Evolutionary conservation across 2,797 vertebrate species (phyloP).

Genomic region (Pagetopsis macropterus): DNA sequence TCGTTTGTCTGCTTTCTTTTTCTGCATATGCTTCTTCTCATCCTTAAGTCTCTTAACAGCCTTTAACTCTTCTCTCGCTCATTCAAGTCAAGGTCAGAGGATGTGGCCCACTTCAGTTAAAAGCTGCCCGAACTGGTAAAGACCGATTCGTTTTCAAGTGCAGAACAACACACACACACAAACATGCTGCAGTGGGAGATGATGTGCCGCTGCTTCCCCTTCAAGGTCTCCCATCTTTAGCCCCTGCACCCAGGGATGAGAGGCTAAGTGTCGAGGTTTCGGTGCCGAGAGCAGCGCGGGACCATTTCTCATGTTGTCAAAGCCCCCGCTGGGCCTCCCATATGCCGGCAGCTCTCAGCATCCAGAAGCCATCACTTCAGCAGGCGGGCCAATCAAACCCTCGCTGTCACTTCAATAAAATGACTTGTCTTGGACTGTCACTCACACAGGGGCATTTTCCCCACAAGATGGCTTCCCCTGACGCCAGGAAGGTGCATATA

Average conservation of each 20-base stretch:
- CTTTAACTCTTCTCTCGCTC: slow-evolving; percentile 37
- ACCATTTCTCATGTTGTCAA: slow-evolving; percentile 79
- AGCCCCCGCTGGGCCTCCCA: slow-evolving; percentile 74
- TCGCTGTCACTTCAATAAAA: slow-evolving; percentile 74
- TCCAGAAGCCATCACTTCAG: slow-evolving; percentile 72
- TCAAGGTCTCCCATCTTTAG: slow-evolving; percentile 55
- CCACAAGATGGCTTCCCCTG: slow-evolving; percentile 18
- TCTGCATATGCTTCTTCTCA: slow-evolving; percentile 7
- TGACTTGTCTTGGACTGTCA: slow-evolving; percentile 77
- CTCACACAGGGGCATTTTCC: slow-evolving; percentile 52
- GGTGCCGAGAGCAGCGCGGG: slow-evolving; percentile 52
- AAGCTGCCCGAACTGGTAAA: slow-evolving; percentile 41
- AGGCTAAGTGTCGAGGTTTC: slow-evolving; percentile 66
- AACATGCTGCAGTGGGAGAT: slow-evolving; percentile 11
- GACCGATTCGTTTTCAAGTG: slow-evolving; percentile 32
- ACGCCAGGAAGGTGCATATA: slow-evolving; percentile 29
- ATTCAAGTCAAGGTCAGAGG: slow-evolving; percentile 58
- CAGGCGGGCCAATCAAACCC: slow-evolving; percentile 79
- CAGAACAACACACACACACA: slow-evolving; percentile 36
- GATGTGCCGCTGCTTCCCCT: slow-evolving; percentile 33
- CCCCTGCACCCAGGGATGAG: slow-evolving; percentile 42
- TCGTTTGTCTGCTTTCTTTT: not conserved
- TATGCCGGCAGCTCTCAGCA: slow-evolving; percentile 73
- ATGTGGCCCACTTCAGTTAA: slow-evolving; percentile 53
- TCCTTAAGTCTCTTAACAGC: slow-evolving; percentile 23